These are phyloP conservation scores for Archivesica marissinica DNA, from an alignment of 1,140 invertebrate genomes.

Conservation along the genomic window DNA sequence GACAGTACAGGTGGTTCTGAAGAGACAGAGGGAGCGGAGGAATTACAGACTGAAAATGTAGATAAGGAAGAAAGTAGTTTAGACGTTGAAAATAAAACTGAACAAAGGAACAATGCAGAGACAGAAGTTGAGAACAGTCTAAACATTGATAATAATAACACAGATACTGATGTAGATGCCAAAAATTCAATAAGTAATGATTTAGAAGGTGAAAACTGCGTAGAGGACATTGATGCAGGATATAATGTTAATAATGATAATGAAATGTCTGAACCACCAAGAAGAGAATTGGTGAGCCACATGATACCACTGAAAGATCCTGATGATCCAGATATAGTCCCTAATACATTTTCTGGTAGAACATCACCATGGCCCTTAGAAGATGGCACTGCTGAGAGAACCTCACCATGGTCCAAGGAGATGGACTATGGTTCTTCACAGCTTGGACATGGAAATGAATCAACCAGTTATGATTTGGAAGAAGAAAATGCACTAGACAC, in stretches of 20 bases:
- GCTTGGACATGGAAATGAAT: too few relatives aligned
- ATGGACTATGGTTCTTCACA: too few relatives aligned
- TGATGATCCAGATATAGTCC: slow-evolving; percentile 24
- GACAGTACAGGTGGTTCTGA: not conserved
- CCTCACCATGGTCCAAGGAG: too few relatives aligned
- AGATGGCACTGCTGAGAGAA: not conserved
- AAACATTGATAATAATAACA: not conserved
- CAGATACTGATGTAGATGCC: not conserved
- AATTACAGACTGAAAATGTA: not conserved
- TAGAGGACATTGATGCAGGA: not conserved
- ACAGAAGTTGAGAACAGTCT: not conserved
- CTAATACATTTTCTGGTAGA: slow-evolving; percentile 1
- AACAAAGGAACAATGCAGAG: not conserved
- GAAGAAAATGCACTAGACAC: too few relatives aligned
- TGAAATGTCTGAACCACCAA: not conserved
- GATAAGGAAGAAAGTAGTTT: not conserved
- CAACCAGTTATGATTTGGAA: too few relatives aligned
- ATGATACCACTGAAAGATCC: slow-evolving; percentile 42
- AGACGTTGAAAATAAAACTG: not conserved
- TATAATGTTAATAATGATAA: not conserved
- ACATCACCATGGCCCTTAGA: slow-evolving; percentile 33
- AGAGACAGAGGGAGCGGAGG: not conserved
- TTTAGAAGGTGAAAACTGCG: not conserved
- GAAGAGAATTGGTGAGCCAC: slow-evolving; percentile 34
- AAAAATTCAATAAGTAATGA: not conserved